These are phyloP conservation scores for Ataeniobius toweri DNA, from an alignment of 2,797 vertebrate genomes.

Conservation along the genomic window DNA sequence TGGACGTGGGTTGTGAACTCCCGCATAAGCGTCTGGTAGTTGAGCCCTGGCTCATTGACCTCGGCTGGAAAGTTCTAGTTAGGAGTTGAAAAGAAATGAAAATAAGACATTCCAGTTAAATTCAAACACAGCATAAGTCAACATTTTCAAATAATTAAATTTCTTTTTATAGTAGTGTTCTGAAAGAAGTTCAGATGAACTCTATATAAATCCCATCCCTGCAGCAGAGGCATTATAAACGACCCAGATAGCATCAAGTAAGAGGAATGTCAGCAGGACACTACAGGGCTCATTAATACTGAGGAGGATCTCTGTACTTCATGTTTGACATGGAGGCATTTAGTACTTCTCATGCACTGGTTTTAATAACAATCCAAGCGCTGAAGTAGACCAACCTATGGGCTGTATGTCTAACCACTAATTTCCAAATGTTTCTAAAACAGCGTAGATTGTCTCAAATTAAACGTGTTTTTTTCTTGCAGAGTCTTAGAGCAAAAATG, in stretches of 20 bases:
- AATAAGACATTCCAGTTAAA: neutral
- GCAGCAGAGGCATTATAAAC: neutral
- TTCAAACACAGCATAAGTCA: neutral
- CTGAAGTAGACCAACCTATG: neutral
- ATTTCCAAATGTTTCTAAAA: conserved; percentile 1
- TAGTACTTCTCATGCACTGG: neutral
- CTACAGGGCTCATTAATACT: neutral
- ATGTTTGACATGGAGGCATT: neutral
- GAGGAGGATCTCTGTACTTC: neutral
- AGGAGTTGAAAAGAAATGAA: neutral
- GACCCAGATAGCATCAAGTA: neutral
- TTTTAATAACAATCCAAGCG: neutral
- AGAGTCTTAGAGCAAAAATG: conserved; percentile 74
- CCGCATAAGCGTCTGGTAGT: neutral
- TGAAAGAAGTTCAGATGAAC: neutral
- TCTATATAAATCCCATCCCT: neutral
- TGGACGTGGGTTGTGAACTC: too few species aligned
- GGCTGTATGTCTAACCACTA: too few species aligned
- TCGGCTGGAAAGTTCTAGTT: too few species aligned
- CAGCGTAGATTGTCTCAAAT: too few species aligned
- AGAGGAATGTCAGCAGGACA: neutral
- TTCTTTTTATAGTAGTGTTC: neutral
- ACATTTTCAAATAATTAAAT: neutral
- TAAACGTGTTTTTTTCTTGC: conserved; percentile 28
- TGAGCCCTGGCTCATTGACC: too few species aligned